Base-by-base conservation (phyloP, 2,888 invertebrate species). In the Electrophaes corylata region DNA sequence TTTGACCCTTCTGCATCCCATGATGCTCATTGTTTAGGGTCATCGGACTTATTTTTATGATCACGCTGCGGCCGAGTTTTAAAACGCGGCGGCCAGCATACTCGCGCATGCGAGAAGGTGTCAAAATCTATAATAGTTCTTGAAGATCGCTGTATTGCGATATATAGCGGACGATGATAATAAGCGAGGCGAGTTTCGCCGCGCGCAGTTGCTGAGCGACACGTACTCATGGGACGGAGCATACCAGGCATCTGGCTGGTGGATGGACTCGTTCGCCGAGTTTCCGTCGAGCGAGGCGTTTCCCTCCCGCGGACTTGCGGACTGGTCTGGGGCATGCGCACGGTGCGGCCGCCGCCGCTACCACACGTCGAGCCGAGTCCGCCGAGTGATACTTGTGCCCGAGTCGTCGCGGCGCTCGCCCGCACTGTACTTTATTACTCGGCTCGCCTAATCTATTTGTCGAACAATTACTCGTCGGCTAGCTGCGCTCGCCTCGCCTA, bases 101-200 rank as follows among this genome's bases (percentile, higher is more conserved):
- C 37, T 88, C 86, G 90, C 91, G 91, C 91, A 91, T 91, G 91
- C 91, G 89, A 90, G 84, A 79, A 85, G 84, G 84, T 86, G 88
- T 91, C 89, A 88, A 89, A 91, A 91, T 89, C 90, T 90, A 89
- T 90, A 90, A 83, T 90, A 90, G 84, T 88, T 86, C 26, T 69
- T 75, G 78, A 72, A 81, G 83, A 84, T 85, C 82, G 78, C 76
- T 79, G 76, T 69, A 81, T 81, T 82, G 81, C 81, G 75, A 80
- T 84, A 72, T n/a, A n/a, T 77, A 77, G 73, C 71, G 72, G 53
- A 67, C 72, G 74, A 77, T 74, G 63, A 67, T 76, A 75, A 74
- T 78, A 71, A 77, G 76, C 75, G 74, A 71, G 72, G 72, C 72
- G 77, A 72, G 71, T 72, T 71, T 72, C 78, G 72, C 76, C 72